Conservation (phyloP, 1,140 invertebrate species). For the Rhagoletis pomonella region DNA sequence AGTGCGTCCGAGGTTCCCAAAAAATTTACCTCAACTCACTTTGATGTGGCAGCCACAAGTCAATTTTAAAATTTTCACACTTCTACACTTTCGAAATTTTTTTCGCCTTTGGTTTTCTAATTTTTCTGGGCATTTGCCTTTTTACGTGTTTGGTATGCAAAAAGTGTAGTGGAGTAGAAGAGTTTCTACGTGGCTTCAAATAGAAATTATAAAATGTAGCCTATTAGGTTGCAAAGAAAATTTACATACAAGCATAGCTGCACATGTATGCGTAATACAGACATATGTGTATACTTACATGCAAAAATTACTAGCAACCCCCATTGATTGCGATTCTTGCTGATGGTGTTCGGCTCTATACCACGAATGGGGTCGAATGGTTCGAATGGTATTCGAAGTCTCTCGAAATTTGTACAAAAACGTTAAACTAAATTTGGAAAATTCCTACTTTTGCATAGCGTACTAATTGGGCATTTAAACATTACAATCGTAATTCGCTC, state of each 20-base stretch:
- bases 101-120: background rate
- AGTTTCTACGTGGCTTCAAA: background rate
- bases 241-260: background rate
- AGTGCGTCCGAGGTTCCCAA: background rate
- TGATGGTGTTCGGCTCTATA: too few species aligned
- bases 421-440: too few species aligned
- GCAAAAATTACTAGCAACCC: too few species aligned
- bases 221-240: background rate
- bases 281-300: too few species aligned
- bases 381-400: too few species aligned
- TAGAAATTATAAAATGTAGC: background rate
- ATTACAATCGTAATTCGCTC: too few species aligned
- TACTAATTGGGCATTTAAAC: too few species aligned
- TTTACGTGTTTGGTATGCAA: constrained; percentile 15
- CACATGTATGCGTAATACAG: too few species aligned
- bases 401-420: too few species aligned
- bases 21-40: constrained; percentile 37
- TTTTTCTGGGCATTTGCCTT: constrained; percentile 11
- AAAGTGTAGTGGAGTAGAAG: background rate
- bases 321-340: too few species aligned
- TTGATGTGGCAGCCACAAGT: constrained; percentile 37
- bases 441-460: too few species aligned
- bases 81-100: background rate
- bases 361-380: too few species aligned
- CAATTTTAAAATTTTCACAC: constrained; percentile 50